These are phyloP conservation scores for Andrena haemorrhoa DNA, from an alignment of 2,888 invertebrate genomes.

Conservation along the genomic window DNA sequence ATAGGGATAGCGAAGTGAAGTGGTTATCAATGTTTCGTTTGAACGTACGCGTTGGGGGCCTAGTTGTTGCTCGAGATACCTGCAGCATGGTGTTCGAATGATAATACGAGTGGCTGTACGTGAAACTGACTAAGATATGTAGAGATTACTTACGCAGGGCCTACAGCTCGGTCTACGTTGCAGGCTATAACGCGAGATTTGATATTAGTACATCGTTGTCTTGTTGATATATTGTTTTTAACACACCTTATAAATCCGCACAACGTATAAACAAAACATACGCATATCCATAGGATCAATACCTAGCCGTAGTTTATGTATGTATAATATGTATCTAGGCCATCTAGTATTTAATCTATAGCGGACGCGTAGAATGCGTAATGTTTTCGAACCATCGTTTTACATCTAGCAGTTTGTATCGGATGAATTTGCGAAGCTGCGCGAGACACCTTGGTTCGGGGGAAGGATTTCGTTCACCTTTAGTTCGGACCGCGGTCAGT, in stretches of 20 bases:
- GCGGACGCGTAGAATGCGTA: constrained; percentile 56
- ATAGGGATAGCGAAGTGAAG: no score
- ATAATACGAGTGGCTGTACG: neutral
- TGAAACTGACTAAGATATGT: constrained; percentile 9
- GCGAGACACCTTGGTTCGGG: neutral
- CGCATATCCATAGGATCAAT: constrained; percentile 76
- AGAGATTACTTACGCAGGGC: constrained; percentile 46
- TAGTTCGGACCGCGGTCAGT: neutral
- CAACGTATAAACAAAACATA: constrained; percentile 70
- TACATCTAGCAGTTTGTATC: constrained; percentile 41
- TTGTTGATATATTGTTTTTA: constrained; percentile 35
- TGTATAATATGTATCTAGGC: constrained; percentile 72
- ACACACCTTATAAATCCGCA: constrained; percentile 66
- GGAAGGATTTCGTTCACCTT: neutral
- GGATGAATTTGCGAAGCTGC: constrained; percentile 3
- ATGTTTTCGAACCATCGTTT: constrained; percentile 48
- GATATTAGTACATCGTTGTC: constrained; percentile 43
- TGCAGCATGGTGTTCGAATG: neutral
- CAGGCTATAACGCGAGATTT: constrained; percentile 48
- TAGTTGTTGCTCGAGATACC: no score
- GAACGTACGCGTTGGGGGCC: no score
- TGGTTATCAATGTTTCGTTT: no score
- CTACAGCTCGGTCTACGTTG: constrained; percentile 57
- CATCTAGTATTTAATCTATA: constrained; percentile 60
- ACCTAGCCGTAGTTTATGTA: constrained; percentile 68